Conservation (phyloP, 2,797 vertebrate genomes). For the Sebastes hubbsi region DNA sequence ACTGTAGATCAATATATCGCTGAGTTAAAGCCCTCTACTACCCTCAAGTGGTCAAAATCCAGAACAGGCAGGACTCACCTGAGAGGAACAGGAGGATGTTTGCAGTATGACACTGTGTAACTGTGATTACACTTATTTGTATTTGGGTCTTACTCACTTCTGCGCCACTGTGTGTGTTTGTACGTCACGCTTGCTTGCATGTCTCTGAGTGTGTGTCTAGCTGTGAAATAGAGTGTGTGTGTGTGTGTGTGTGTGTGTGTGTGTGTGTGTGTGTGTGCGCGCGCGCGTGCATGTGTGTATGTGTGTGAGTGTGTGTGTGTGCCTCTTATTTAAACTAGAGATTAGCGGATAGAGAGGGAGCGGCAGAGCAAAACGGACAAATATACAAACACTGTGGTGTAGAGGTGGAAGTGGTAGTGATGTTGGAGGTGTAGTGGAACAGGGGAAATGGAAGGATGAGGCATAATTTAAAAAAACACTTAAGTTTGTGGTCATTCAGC, state of each 20-base stretch:
- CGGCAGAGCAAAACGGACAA: slow-evolving; percentile 64
- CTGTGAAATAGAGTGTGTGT: slow-evolving; percentile 1
- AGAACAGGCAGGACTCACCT: slow-evolving; percentile 30
- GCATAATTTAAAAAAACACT: slow-evolving; percentile 11
- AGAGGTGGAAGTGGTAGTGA: slow-evolving; percentile 29
- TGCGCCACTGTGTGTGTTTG: slow-evolving; percentile 27
- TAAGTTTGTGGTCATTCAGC: background rate
- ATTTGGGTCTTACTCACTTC: slow-evolving; percentile 16
- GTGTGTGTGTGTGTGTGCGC: background rate
- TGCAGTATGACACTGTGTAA: background rate
- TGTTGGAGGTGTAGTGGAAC: slow-evolving; percentile 18
- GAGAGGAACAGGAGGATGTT: background rate
- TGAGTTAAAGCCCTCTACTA: slow-evolving; percentile 69
- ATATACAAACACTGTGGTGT: slow-evolving; percentile 48
- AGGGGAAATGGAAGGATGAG: background rate
- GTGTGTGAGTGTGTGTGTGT: background rate
- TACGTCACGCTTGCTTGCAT: slow-evolving; percentile 30
- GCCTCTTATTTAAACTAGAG: slow-evolving; percentile 68
- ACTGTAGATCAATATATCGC: slow-evolving; percentile 1
- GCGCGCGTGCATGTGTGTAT: background rate
- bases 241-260: background rate
- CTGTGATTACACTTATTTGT: slow-evolving; percentile 17
- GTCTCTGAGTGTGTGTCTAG: slow-evolving; percentile 13
- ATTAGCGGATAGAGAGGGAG: slow-evolving; percentile 59
- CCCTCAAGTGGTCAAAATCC: slow-evolving; percentile 66